phyloP scores from a whole-genome alignment of 1,140 invertebrate species.

The Anastatus disparis region DNA sequence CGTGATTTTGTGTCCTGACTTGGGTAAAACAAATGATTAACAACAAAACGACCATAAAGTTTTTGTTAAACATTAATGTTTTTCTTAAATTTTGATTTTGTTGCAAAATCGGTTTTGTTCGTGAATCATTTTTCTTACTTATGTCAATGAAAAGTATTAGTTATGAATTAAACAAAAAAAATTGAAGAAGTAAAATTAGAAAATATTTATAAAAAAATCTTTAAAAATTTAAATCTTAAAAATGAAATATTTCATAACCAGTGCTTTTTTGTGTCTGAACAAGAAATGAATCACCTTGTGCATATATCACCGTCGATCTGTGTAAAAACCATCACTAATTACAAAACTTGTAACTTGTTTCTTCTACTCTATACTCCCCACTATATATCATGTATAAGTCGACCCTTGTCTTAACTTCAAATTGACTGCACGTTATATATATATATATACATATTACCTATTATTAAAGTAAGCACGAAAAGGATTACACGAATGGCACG shows the following conservation, averaged over 20 bases:
- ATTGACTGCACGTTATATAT: slow-evolving; percentile 47
- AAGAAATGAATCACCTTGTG: slow-evolving; percentile 23
- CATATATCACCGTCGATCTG: slow-evolving; percentile 40
- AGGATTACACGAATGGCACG: slow-evolving; percentile 1
- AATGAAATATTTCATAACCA: neutral
- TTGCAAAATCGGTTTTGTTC: neutral
- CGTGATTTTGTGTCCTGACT: neutral
- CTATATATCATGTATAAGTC: slow-evolving; percentile 38
- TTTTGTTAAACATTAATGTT: neutral
- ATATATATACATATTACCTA: slow-evolving; percentile 40
- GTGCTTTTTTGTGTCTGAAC: neutral
- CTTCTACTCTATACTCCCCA: no score
- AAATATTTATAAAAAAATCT: neutral
- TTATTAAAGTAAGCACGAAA: slow-evolving; percentile 9
- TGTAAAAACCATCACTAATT: slow-evolving; percentile 51
- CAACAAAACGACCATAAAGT: slow-evolving; percentile 4
- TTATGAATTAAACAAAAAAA: neutral
- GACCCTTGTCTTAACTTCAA: slow-evolving; percentile 23
- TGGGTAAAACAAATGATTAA: neutral
- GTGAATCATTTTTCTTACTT: slow-evolving; percentile 16
- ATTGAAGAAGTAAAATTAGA: neutral
- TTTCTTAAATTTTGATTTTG: neutral
- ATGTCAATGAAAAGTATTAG: neutral
- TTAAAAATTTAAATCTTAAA: neutral
- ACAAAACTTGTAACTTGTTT: slow-evolving; percentile 47